Base-by-base conservation (phyloP, 92 coral and sea anemone species). In the Porites rus region DNA sequence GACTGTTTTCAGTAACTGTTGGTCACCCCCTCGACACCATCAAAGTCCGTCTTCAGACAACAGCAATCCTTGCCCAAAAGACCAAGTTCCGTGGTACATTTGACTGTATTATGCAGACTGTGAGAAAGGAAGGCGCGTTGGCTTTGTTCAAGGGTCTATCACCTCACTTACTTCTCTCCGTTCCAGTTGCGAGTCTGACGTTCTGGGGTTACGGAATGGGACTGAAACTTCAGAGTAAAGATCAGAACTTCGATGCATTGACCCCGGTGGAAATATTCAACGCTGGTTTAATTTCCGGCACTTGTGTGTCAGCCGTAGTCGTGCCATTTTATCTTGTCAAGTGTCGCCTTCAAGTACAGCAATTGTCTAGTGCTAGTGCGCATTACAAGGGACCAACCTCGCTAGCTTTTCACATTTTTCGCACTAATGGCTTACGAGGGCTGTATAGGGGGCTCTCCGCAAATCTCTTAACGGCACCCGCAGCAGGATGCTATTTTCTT, bases 11-110 rank as follows among this genome's bases (percentile, higher is more conserved):
- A 3, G 91, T 93, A 78, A 78, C 87, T 10, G 99, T 93, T 7
- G 98, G 98, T 10, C 98, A 94, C 76, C 99, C 99, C 12, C 87
- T 96, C 7, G 99, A 96, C 82, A 96, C 98, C 56, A 84, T 96
- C 84, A 96, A 96, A 75, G 99, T 96, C 65, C 98, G 98, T 25
- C 94, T 96, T 1, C 99, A 96, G 84, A 86, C 98, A 51, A 90
- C 88, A 51, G 88, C 93, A 16, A 67, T 75, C 65, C 89, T 88
- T 38, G 77, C 83, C 52, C 95, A 93, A 7, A 80, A 84, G n/a
- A 85, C 94, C 2, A 77, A 76, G 60, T 96, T 88, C 58, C 73
- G 90, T 6, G 98, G 99, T 14, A 91, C 95, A 21, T 63, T 93
- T 53, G 96, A 96, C 76, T 92, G 97, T 54, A 76, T 92, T 1